Percentiles rank a stretch among this genome's conserved stretches.
Conservation (phyloP, 2,113 vertebrate species). For the Platysteira castanea region DNA sequence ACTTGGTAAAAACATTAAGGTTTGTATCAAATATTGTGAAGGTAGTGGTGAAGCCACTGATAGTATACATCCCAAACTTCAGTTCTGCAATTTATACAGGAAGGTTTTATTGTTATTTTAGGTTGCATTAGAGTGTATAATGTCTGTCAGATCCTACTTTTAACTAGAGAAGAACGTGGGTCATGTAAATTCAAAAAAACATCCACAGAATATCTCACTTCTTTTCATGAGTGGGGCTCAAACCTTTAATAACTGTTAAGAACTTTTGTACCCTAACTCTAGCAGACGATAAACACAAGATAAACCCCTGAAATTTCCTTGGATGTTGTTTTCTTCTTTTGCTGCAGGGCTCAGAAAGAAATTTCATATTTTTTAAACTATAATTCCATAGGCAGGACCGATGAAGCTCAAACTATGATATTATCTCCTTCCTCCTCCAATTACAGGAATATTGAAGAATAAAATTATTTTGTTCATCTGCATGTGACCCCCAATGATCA, state of each 20-base stretch:
- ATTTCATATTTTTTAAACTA: background rate
- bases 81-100: background rate
- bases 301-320: background rate
- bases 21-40: background rate
- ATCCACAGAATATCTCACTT: background rate
- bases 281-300: background rate
- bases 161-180: background rate
- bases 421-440: background rate
- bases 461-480: background rate
- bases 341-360: background rate
- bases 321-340: background rate
- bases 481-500: background rate
- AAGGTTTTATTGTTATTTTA: background rate
- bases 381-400: background rate
- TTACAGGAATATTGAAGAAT: background rate
- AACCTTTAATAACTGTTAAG: background rate
- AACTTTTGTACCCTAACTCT: background rate
- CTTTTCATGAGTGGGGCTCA: background rate
- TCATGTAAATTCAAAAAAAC: background rate
- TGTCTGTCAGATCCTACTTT: background rate
- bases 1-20: background rate
- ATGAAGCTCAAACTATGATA: background rate
- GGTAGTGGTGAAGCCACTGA: background rate
- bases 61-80: background rate
- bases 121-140: background rate